Evolutionary conservation across 2,797 vertebrate species (phyloP).

Genomic region (Halcyon badia): DNA sequence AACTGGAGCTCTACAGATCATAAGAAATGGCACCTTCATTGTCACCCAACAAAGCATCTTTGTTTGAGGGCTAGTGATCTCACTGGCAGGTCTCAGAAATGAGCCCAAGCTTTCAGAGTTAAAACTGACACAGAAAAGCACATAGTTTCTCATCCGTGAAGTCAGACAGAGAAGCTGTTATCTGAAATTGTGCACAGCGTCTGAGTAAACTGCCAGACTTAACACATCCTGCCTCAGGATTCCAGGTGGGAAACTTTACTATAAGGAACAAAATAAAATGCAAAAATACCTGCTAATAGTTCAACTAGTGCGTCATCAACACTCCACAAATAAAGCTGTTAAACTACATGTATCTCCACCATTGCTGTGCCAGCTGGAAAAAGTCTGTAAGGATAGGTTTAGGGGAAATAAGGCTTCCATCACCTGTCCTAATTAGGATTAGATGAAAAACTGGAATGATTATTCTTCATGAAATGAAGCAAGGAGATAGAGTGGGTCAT

Average conservation of each 20-base stretch:
- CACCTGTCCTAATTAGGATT: neutral
- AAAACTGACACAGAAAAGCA: neutral
- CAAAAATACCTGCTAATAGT: constrained; percentile 49
- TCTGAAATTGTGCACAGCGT: constrained; percentile 46
- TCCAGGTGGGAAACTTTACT: constrained; percentile 70
- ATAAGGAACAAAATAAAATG: constrained; percentile 38
- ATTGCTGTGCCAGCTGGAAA: neutral
- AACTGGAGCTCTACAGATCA: neutral
- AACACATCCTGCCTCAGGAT: constrained; percentile 62
- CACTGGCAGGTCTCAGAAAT: constrained; percentile 9
- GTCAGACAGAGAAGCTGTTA: constrained; percentile 56
- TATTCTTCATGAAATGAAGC: neutral
- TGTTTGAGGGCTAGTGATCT: neutral
- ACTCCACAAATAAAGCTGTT: constrained; percentile 40
- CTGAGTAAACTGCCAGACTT: constrained; percentile 64
- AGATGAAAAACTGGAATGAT: neutral
- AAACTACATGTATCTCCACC: neutral
- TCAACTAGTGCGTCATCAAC: constrained; percentile 19
- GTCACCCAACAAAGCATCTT: neutral
- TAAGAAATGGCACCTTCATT: neutral
- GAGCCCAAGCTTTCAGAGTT: constrained; percentile 7
- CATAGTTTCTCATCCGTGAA: constrained; percentile 28
- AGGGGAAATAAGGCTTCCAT: neutral
- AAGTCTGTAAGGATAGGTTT: neutral
- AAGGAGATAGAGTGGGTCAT: neutral